Conservation (phyloP, 2,113 vertebrate genomes). For the Himantopus leucocephalus region DNA sequence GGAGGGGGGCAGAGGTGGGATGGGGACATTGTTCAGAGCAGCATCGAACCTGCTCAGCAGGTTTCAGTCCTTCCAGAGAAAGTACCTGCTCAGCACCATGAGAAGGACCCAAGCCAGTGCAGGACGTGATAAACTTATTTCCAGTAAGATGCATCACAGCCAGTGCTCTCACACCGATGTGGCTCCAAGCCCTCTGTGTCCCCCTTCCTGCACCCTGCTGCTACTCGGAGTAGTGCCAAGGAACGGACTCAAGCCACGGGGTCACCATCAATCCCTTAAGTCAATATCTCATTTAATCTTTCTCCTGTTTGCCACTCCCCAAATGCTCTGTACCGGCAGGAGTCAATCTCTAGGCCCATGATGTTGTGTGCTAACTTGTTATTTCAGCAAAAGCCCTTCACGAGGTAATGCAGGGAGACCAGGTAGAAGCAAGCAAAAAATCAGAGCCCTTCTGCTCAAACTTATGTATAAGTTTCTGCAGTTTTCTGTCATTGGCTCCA, state of each 20-base stretch:
- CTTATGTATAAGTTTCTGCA: accelerated
- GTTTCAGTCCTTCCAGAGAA: neutral
- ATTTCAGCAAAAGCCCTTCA: neutral
- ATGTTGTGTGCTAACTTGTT: accelerated
- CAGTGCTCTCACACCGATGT: accelerated
- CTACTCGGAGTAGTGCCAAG: accelerated
- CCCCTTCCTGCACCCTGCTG: neutral
- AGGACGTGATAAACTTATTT: neutral
- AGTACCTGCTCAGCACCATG: neutral
- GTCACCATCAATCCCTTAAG: neutral
- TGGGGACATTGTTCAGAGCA: neutral
- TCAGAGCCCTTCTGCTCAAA: neutral
- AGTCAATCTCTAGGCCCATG: neutral
- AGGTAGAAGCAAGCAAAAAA: neutral
- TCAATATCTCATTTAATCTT: neutral
- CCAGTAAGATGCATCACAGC: neutral
- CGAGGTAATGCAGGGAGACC: neutral
- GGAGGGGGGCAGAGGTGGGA: neutral
- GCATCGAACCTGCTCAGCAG: neutral
- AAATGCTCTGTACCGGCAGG: neutral
- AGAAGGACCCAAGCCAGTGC: neutral
- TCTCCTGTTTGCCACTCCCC: neutral
- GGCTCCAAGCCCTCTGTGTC: neutral
- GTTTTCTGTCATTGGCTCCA: neutral
- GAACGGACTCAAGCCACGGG: neutral